Percentiles rank a stretch among this genome's conserved stretches.
Conservation (phyloP, 2,888 invertebrate species). For the Hirtodrosophila confusa region DNA sequence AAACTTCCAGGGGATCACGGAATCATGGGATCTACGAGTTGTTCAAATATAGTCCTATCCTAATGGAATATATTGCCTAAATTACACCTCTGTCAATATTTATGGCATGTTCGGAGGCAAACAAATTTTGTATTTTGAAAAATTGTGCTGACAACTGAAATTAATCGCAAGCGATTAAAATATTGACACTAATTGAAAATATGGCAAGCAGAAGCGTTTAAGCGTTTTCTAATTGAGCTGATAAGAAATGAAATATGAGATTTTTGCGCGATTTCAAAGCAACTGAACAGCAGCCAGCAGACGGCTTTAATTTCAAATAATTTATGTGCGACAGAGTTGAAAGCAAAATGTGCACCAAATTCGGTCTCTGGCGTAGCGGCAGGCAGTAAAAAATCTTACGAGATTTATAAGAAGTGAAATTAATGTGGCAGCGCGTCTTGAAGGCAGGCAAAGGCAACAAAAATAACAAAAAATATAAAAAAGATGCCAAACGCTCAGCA, state of each 20-base stretch:
- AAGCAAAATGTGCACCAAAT: constrained; percentile 34
- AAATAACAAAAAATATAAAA: constrained; percentile 19
- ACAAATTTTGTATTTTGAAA: constrained; percentile 42
- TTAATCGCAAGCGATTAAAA: constrained; percentile 66
- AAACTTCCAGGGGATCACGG: too few relatives aligned
- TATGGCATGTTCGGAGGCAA: constrained; percentile 3
- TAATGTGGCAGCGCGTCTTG: constrained; percentile 73
- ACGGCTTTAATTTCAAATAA: constrained; percentile 51
- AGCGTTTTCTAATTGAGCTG: constrained; percentile 34
- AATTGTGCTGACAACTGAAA: constrained; percentile 44
- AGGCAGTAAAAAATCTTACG: constrained; percentile 51
- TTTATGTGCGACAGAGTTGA: constrained; percentile 54
- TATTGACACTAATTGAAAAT: constrained; percentile 75
- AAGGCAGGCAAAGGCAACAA: constrained; percentile 23
- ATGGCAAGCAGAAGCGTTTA: constrained; percentile 25
- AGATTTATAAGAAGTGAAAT: constrained; percentile 81
- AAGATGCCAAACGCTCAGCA: constrained; percentile 23
- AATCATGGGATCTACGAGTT: too few relatives aligned
- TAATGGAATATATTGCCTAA: constrained; percentile 30
- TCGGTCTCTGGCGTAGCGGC: constrained; percentile 12
- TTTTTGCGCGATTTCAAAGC: constrained; percentile 45
- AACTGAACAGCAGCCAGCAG: background rate
- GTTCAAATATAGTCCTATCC: too few relatives aligned
- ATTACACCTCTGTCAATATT: constrained; percentile 49
- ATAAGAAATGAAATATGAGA: constrained; percentile 64